Evolutionary conservation across 2,113 vertebrate genomes (phyloP), one percentile per base, ranked within the genome.

Genomic region (Chunga burmeisteri): DNA sequence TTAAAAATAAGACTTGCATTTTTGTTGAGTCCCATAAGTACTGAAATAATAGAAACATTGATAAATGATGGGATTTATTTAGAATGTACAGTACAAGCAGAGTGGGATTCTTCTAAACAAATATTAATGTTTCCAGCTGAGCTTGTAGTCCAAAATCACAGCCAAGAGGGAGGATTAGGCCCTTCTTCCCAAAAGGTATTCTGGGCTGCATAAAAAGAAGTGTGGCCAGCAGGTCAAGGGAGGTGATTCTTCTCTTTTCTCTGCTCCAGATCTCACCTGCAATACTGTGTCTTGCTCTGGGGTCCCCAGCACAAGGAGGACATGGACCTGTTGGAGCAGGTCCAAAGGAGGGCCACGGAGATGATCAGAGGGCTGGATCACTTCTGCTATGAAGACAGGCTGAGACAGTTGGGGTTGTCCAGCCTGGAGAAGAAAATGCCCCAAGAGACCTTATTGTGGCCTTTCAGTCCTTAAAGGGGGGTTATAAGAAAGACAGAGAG

Each of bases 121-220:
- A 81, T 86, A 27, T 6, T 58, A 34, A 18, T 38, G 4, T 55
- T 89, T 63, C 7, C 19, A 49, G 7, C 50, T 40, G 8, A 88
- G 59, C 8, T 40, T 42, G 2, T 50, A 58, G 42, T 42, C 26
- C 36, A 71, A 16, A 67, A 68, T 59, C 18, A 67, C 0, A 1
- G 18, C 1, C 14, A 58, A 22, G 0, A 5, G 7, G 14, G 23
- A 59, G 3, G 16, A 91, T 0, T 1, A n/a, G 30, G 26, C 1
- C 3, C 16, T 78, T 93, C 47, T 78, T 72, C 40, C 23, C 18
- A 21, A 21, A 40, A 84, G 58, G 3, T n/a, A 3, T 36, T 7
- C 13, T 63, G 25, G 11, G 13, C 13, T 49, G 14, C 44, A 67
- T 32, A 3, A 50, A 30, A 59, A 34, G 4, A 38, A 59, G 3